phyloP scores from a whole-genome alignment of 2,113 vertebrate genomes.

The Aptenodytes forsteri region DNA sequence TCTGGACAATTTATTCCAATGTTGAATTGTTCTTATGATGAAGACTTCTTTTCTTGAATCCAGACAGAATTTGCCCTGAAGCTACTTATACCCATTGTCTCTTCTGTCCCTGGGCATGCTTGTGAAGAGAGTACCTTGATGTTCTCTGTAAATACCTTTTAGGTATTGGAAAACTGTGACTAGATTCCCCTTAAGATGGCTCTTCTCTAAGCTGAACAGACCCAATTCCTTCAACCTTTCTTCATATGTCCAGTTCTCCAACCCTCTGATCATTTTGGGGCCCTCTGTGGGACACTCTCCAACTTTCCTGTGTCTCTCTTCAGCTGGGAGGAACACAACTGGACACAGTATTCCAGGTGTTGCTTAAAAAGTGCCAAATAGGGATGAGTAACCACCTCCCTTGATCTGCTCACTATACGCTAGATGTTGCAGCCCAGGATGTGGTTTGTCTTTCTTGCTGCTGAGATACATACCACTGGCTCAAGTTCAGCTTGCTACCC shows the following conservation, averaged over 20 bases:
- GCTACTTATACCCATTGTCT: neutral
- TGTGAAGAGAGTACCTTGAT: neutral
- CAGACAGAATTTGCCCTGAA: neutral
- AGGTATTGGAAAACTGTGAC: neutral
- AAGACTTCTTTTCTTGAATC: neutral
- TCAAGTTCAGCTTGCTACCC: too few relatives aligned
- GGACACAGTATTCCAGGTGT: too few relatives aligned
- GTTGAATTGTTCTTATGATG: neutral
- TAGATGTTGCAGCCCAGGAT: neutral
- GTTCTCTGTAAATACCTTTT: neutral
- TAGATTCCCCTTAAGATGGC: neutral
- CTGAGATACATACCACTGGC: too few relatives aligned
- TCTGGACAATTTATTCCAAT: neutral
- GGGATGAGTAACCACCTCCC: neutral
- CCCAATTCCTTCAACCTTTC: neutral
- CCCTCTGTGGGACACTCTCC: neutral
- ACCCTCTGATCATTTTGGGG: neutral
- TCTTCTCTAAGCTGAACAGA: neutral
- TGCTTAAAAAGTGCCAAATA: neutral
- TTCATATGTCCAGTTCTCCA: neutral
- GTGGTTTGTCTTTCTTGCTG: too few relatives aligned
- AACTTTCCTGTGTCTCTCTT: neutral
- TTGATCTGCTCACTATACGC: neutral
- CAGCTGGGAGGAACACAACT: neutral
- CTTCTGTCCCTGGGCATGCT: neutral